Base-by-base conservation (phyloP, 2,797 vertebrate genomes). In the Holocentrus rufus region DNA sequence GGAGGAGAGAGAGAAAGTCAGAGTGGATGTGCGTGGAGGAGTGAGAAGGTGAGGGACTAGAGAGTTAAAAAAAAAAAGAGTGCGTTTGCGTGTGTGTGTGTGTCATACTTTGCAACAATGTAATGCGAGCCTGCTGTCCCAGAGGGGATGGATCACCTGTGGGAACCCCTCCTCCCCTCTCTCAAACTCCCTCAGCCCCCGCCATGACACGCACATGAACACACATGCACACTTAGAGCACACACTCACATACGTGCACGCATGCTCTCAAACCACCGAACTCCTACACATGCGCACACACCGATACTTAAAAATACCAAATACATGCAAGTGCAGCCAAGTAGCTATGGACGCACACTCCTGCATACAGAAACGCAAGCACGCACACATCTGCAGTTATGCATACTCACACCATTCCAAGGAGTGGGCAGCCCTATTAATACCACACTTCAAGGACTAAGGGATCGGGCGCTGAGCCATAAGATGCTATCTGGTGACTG, bases 401-500 rank as follows among this genome's bases (percentile, higher is more conserved):
- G 77, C 82, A 81, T 81, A 89, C 86, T 89, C 84, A 80, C 89
- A 89, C 88, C 89, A 92, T 92, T 92, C 91, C 91, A 87, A 93
- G 90, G 84, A 88, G 77, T 92, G 92, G 89, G 80, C 84, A 78
- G 72, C 57, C 77, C 91, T 93, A 93, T 91, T 91, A 91, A 92
- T 93, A 93, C 82, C 69, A 67, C 88, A 89, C 90, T 90, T 92
- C 87, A 91, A 91, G 90, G 89, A 85, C 88, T 83, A 42, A 20
- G 82, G 85, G 74, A 88, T 85, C 56, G 82, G 92, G 91, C 88
- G 72, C 27, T 0, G 27, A 68, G 89, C 91, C 87, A 90, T 85
- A 89, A 90, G 89, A 91, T 88, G 86, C 88, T 92, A 91, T 92
- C 89, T 87, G 87, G 87, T 92, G 91, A 91, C 90, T 74, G 85